Conservation (phyloP, 2,888 invertebrate species). For the Yponomeuta evonymella region DNA sequence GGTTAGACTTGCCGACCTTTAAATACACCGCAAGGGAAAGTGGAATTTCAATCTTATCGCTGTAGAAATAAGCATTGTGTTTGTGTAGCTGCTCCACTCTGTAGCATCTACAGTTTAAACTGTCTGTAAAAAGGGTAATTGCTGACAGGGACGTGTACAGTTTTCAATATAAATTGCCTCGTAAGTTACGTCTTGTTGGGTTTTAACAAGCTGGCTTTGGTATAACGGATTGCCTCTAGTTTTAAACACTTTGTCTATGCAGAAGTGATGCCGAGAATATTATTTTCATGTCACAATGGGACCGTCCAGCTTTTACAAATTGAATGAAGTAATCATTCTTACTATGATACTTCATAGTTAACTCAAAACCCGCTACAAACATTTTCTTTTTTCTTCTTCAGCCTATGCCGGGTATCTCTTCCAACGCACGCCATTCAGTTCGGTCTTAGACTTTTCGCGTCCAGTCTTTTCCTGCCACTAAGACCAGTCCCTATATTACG, state of each 20-base stretch:
- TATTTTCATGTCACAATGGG: not conserved
- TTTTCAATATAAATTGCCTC: constrained; percentile 17
- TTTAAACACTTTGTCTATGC: constrained; percentile 2
- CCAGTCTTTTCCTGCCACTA: too few species aligned
- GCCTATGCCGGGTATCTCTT: too few species aligned
- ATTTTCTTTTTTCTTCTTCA: too few species aligned
- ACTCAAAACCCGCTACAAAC: too few species aligned
- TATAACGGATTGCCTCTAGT: not conserved
- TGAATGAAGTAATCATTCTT: too few species aligned
- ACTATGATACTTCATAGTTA: too few species aligned
- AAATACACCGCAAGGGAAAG: constrained; percentile 16
- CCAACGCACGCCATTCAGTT: too few species aligned
- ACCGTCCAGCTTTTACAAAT: not conserved
- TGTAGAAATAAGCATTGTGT: not conserved
- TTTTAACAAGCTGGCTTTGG: constrained; percentile 11
- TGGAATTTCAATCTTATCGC: not conserved
- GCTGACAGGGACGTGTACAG: constrained; percentile 16
- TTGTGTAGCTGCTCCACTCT: not conserved
- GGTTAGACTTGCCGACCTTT: constrained; percentile 23
- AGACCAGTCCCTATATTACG: too few species aligned
- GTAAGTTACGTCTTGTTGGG: constrained; percentile 14
- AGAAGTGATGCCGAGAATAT: not conserved
- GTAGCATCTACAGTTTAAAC: not conserved
- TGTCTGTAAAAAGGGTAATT: constrained; percentile 13
- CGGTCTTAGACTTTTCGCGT: too few species aligned